A percentile compares a stretch with the other conserved stretches of the same genome.
These are phyloP conservation scores for Leptopilina myrica DNA, from an alignment of 2,888 invertebrate species.

Conservation along the genomic window DNA sequence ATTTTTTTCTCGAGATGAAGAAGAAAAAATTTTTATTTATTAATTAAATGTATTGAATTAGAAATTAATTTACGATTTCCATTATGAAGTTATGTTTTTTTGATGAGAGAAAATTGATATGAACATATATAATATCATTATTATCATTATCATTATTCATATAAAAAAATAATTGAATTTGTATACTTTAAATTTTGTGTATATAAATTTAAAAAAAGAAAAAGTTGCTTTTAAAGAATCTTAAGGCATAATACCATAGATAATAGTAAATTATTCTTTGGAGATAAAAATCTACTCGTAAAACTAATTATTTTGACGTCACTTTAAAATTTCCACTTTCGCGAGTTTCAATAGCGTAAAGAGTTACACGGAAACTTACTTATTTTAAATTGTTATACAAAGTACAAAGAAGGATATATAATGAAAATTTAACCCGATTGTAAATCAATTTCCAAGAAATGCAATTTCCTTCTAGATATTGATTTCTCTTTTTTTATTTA, in stretches of 20 bases:
- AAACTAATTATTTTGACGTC: conserved; percentile 18
- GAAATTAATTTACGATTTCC: too few species aligned
- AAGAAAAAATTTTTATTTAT: too few species aligned
- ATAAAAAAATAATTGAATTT: too few species aligned
- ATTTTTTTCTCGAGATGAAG: too few species aligned
- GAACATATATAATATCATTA: too few species aligned
- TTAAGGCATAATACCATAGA: neutral
- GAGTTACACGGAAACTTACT: conserved; percentile 11
- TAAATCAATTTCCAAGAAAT: neutral
- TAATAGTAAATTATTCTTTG: neutral
- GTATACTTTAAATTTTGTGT: neutral
- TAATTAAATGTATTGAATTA: too few species aligned
- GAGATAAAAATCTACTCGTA: conserved; percentile 20
- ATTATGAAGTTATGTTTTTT: too few species aligned
- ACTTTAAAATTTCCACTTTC: conserved; percentile 32
- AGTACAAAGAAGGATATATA: neutral
- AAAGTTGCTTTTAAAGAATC: neutral
- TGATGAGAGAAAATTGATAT: too few species aligned
- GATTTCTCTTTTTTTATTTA: too few species aligned
- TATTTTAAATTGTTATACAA: neutral
- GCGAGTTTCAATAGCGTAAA: conserved; percentile 16
- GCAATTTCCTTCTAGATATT: too few species aligned
- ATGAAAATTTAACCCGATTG: neutral
- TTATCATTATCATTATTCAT: too few species aligned
- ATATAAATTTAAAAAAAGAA: neutral